phyloP scores from a whole-genome alignment of 2,797 vertebrate genomes.

The Hoplostethus atlanticus region DNA sequence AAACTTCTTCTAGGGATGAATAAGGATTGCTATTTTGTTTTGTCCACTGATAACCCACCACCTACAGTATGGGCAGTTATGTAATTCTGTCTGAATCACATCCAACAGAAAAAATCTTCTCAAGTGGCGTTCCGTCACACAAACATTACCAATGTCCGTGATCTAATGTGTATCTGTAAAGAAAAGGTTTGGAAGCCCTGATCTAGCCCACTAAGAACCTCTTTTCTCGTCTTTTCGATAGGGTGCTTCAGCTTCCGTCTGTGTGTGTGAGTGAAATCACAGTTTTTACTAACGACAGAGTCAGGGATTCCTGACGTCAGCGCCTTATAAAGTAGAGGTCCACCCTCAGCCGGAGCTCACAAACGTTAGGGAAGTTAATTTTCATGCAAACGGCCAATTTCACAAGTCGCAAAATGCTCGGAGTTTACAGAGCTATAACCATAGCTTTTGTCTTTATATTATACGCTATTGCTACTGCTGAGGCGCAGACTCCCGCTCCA shows the following conservation, averaged over 20 bases:
- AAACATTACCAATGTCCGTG: no score
- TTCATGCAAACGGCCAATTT: not conserved
- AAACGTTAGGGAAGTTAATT: not conserved
- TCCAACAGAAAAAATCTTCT: no score
- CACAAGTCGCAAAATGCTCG: slow-evolving; percentile 61
- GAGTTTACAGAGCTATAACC: not conserved
- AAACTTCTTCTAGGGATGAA: no score
- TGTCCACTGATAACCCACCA: no score
- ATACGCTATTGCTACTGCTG: not conserved
- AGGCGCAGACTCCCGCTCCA: slow-evolving; percentile 61
- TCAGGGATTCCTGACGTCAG: slow-evolving; percentile 66
- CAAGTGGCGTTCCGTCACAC: no score
- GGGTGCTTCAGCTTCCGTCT: slow-evolving; percentile 31
- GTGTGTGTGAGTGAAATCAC: slow-evolving; percentile 10
- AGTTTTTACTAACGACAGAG: slow-evolving; percentile 26
- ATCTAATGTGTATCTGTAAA: no score
- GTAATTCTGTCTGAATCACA: no score
- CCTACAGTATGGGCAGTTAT: no score
- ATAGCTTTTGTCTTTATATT: slow-evolving; percentile 27
- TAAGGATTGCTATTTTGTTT: no score
- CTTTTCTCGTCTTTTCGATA: not conserved
- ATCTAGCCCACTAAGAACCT: no score
- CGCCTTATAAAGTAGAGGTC: slow-evolving; percentile 27
- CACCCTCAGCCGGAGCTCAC: slow-evolving; percentile 34
- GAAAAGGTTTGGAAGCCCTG: no score